Evolutionary conservation across 2,113 vertebrate genomes (phyloP), one percentile per base, ranked within the genome.

Genomic region (Ramphastos sulfuratus): DNA sequence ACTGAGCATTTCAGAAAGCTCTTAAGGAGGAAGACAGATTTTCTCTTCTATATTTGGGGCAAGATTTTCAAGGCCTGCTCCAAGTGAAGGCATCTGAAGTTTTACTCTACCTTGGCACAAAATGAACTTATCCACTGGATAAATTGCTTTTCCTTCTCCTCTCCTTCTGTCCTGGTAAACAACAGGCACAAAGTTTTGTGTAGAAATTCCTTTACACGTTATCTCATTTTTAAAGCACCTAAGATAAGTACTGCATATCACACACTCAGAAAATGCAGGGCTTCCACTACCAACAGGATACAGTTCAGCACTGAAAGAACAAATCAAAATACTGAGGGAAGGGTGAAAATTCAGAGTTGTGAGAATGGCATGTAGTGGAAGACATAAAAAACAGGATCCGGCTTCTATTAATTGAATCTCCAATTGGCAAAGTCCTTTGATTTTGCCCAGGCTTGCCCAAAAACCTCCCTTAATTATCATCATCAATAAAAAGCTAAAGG

Each of bases 401-500:
- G n/a, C 44, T 85, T 82, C 60, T 90, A 8, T 37, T 77, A 71
- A 17, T 31, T 60, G 33, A 92, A 88, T 63, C 66, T 82, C 55
- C 44, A 55, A 91, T 25, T 60, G 71, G 59, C 33, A 79, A 83
- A 91, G 59, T 50, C 74, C 21, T 31, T 69, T 79, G 76, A 61
- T 85, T 86, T 88, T 93, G 93, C 83, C 58, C 48, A 89, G 85
- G 65, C 92, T 80, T 92, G 80, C 83, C 89, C 63, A 94, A 91
- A 96, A 89, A 31, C 56, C 54, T 76, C 71, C 19, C 61, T 85
- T 56, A 93, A 95, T 79, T 91, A 91, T 80, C 89, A 94, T 90
- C 90, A 93, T 93, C 86, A 94, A 95, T 93, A 93, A 92, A 94
- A 87, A 82, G 58, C 81, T 85, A 78, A 94, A 95, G 90, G 87